A percentile compares a stretch with the other conserved stretches of the same genome.
Evolutionary conservation across 2,113 vertebrate genomes (phyloP).

Genomic region (Platysteira castanea): DNA sequence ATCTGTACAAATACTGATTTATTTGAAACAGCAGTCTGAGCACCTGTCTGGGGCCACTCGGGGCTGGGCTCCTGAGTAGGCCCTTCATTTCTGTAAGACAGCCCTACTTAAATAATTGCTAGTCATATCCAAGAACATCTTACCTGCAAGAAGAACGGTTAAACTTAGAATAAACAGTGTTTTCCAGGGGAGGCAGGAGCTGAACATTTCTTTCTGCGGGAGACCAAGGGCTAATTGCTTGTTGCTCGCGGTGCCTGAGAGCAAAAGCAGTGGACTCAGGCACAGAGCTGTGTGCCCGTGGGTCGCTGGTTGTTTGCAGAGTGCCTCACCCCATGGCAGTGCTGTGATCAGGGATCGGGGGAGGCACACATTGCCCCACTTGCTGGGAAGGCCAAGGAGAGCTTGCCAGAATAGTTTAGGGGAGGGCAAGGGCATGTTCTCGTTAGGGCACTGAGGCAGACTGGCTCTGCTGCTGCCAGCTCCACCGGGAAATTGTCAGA

Average conservation of each 20-base stretch:
- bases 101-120: background rate
- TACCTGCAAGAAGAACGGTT: background rate
- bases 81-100: background rate
- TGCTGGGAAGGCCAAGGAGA: background rate
- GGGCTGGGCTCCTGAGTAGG: background rate
- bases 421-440: background rate
- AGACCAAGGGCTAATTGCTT: background rate
- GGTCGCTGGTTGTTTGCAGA: rapidly evolving
- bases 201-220: background rate
- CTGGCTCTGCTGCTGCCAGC: background rate
- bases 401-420: background rate
- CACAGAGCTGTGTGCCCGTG: background rate
- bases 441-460: rapidly evolving
- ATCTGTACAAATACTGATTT: background rate
- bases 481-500: background rate
- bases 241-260: background rate
- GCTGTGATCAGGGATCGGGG: background rate
- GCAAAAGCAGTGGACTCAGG: background rate
- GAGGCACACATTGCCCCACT: background rate
- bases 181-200: background rate
- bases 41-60: rapidly evolving
- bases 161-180: background rate
- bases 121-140: background rate
- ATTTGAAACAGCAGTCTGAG: background rate
- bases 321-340: rapidly evolving